Percentiles rank a stretch among this genome's conserved stretches.
These are phyloP conservation scores for Dryococelus australis DNA, from an alignment of 2,888 invertebrate species.

Conservation along the genomic window DNA sequence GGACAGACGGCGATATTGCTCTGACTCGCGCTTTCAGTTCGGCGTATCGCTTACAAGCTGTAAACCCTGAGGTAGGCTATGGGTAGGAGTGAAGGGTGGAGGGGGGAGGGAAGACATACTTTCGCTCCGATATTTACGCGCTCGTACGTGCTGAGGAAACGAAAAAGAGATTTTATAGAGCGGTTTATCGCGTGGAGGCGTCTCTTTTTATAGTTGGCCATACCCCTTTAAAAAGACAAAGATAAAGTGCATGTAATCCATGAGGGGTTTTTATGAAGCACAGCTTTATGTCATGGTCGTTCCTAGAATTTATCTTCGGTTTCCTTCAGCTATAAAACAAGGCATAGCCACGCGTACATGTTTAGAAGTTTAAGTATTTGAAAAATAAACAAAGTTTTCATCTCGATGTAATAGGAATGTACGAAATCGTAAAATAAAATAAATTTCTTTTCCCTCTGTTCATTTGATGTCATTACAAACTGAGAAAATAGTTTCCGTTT, in stretches of 20 bases:
- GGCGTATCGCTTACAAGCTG: not conserved
- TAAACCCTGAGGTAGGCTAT: no score
- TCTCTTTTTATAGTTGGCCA: not conserved
- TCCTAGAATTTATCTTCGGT: not conserved
- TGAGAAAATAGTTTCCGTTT: no score
- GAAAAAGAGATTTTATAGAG: not conserved
- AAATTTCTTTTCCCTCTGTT: no score
- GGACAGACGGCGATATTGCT: not conserved
- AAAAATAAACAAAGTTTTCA: no score
- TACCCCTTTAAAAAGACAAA: not conserved
- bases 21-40: not conserved
- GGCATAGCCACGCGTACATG: no score
- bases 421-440: no score
- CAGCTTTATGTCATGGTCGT: not conserved
- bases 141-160: not conserved
- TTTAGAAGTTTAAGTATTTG: not conserved
- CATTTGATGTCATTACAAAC: no score
- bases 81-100: no score
- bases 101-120: not conserved
- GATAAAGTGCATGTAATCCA: slow-evolving; percentile 1
- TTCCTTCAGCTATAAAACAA: no score
- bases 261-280: not conserved
- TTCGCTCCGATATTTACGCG: not conserved
- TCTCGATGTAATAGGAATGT: no score
- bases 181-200: not conserved